phyloP scores from a whole-genome alignment of 2,888 invertebrate genomes.

The Agrochola litura region DNA sequence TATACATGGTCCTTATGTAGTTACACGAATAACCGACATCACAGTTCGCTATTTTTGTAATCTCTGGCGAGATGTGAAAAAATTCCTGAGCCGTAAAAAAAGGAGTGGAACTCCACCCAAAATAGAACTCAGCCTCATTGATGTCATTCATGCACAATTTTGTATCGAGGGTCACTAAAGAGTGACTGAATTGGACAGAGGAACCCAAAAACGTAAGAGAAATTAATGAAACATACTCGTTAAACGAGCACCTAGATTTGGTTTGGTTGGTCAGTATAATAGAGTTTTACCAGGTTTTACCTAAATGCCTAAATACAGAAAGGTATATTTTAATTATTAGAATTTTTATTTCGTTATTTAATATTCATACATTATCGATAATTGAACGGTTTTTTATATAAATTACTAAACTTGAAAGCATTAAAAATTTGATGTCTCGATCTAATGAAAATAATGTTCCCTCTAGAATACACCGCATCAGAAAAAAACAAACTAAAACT shows the following conservation, averaged over 20 bases:
- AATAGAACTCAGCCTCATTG: constrained; percentile 17
- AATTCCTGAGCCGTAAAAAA: neutral
- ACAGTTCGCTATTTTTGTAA: neutral
- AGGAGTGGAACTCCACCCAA: neutral
- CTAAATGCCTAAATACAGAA: neutral
- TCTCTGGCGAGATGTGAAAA: neutral
- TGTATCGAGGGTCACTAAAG: neutral
- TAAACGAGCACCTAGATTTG: neutral
- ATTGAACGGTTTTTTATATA: no score
- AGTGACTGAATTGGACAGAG: neutral
- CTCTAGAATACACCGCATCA: neutral
- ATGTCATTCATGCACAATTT: constrained; percentile 1
- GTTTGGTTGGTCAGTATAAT: neutral
- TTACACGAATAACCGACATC: neutral
- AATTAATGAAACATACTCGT: neutral
- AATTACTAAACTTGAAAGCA: no score
- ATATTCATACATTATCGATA: no score
- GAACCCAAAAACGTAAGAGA: neutral
- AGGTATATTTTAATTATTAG: no score
- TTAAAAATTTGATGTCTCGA: no score
- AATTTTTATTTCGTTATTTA: no score
- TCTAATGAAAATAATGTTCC: neutral
- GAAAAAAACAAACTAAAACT: constrained; percentile 16
- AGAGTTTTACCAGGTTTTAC: no score
- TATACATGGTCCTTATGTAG: no score